Evolutionary conservation across 1,140 invertebrate species (phyloP), one percentile per base, ranked within the genome.

Genomic region (Venturia canescens): DNA sequence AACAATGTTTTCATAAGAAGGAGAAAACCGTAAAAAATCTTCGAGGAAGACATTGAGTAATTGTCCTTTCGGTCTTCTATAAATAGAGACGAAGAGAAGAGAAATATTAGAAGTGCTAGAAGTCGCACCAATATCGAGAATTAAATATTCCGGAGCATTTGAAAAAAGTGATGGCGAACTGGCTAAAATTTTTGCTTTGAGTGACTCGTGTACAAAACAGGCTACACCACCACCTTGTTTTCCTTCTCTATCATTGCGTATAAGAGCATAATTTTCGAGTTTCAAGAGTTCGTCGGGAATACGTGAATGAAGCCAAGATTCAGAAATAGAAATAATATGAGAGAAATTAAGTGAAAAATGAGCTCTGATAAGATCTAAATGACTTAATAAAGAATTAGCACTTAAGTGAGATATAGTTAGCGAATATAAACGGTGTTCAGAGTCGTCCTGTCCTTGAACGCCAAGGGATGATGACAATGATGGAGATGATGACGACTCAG

Each of bases 201-300:
- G n/a, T 44, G 71, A n/a, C n/a, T n/a, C n/a, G n/a, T n/a, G n/a
- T n/a, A n/a, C n/a, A n/a, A n/a, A 74, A 27, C 34, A 50, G 5
- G 71, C 34, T 6, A 75, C 38, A 13, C 44, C 44, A 1, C 72
- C 72, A 16, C 38, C 29, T 5, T 23, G n/a, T 29, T 48, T 50
- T 4, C 44, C 38, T 7, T 27, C 34, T 53, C 72, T 26, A 75
- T 75, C 72, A 21, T 75, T 53, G 1, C 72, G 38, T n/a, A 75
- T 16, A 1, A 75, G 21, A 27, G 26, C n/a, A 50, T 75, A 75
- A 16, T 53, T 5, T 5, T 27, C 27, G 18, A 26, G 15, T 18
- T 44, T 23, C 4, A 74, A 27, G 0, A 48, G n/a, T 16, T 34
- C 71, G 31, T 31, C 31, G 16, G 71, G 3, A 26, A 74, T 48